Conservation (phyloP, 1,140 invertebrate species). For the Rhyacophila brunnea region DNA sequence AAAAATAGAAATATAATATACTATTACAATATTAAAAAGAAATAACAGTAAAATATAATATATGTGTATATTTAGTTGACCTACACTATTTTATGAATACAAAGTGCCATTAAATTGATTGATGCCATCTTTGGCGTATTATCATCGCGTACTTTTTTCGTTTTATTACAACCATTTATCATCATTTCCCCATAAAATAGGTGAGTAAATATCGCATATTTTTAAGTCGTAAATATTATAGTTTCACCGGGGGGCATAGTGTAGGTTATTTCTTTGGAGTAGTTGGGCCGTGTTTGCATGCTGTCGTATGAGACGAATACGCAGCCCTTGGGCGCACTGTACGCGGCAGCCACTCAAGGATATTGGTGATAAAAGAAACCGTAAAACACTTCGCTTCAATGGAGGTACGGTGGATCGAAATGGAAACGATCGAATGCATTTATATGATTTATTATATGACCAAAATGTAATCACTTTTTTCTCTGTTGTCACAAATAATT, state of each 20-base stretch:
- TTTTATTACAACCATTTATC: no score
- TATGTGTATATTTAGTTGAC: no score
- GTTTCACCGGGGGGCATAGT: neutral
- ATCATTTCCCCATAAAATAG: no score
- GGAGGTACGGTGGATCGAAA: neutral
- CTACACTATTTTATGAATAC: no score
- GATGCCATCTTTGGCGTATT: no score
- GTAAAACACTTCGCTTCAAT: slow-evolving; percentile 1
- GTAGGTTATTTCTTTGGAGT: neutral
- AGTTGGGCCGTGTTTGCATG: neutral
- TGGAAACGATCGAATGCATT: neutral
- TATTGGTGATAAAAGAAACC: slow-evolving; percentile 1
- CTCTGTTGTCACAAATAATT: no score
- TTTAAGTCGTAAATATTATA: neutral
- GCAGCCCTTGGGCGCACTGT: neutral
- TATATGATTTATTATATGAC: neutral
- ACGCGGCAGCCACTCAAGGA: slow-evolving; percentile 1
- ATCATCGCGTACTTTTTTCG: no score
- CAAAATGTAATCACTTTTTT: no score
- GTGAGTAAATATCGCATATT: neutral
- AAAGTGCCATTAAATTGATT: no score
- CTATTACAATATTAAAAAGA: no score
- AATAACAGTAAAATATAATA: no score
- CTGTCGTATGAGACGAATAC: neutral
- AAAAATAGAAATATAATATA: no score